Evolutionary conservation across 2,113 vertebrate genomes (phyloP).

Genomic region (Misgurnus mizolepis): DNA sequence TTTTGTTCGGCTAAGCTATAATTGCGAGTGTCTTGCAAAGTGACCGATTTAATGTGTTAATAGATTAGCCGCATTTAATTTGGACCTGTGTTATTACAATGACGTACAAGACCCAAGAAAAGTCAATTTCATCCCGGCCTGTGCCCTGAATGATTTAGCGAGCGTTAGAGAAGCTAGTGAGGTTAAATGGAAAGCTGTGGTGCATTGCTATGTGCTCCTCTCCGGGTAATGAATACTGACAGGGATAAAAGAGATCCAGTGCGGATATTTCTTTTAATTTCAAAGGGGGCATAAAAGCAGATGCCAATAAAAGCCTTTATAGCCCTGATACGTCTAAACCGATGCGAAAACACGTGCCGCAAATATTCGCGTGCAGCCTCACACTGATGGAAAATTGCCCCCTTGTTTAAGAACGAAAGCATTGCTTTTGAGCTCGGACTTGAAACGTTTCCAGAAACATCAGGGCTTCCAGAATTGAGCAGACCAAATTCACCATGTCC

Average conservation of each 20-base stretch:
- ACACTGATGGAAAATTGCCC: background rate
- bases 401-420: constrained; percentile 14
- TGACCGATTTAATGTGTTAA: constrained; percentile 63
- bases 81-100: constrained; percentile 67
- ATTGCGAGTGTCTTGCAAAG: constrained; percentile 44
- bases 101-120: constrained; percentile 67
- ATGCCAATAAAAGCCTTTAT: constrained; percentile 65
- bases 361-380: constrained; percentile 6
- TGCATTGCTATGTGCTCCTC: constrained; percentile 62
- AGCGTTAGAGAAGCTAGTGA: constrained; percentile 57
- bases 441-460: constrained; percentile 20
- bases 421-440: background rate
- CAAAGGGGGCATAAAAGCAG: constrained; percentile 59
- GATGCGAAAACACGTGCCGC: constrained; percentile 55
- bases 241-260: constrained; percentile 65
- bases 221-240: constrained; percentile 65
- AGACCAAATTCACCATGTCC: constrained; percentile 34
- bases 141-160: constrained; percentile 66
- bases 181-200: constrained; percentile 67
- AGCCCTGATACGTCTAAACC: constrained; percentile 61
- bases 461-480: background rate
- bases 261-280: constrained; percentile 71
- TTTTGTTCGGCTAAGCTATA: constrained; percentile 3
- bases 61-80: constrained; percentile 54
- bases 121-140: constrained; percentile 64